Conservation (phyloP, 2,888 invertebrate genomes). For the Eretmocerus hayati region DNA sequence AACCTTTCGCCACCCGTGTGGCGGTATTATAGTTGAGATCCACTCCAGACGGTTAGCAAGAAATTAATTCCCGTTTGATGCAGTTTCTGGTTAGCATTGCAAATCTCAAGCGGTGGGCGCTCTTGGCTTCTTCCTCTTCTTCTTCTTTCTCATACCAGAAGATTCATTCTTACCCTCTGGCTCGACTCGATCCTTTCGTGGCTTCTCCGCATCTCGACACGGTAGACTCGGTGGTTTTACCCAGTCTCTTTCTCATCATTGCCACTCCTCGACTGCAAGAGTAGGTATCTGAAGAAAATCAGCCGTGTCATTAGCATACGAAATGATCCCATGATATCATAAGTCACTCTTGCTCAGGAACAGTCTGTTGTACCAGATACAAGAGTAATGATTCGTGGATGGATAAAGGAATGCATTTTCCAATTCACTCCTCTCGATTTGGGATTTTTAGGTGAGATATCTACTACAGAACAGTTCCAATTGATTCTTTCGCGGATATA, state of each 20-base stretch:
- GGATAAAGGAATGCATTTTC: too few relatives aligned
- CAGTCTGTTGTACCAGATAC: too few relatives aligned
- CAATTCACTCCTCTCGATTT: too few relatives aligned
- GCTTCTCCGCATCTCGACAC: background rate
- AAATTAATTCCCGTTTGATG: slow-evolving; percentile 45
- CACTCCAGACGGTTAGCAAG: slow-evolving; percentile 42
- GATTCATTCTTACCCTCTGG: background rate
- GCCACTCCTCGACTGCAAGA: too few relatives aligned
- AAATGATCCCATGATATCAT: too few relatives aligned
- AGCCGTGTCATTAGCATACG: too few relatives aligned
- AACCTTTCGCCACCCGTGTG: slow-evolving; percentile 30
- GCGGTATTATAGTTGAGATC: slow-evolving; percentile 24
- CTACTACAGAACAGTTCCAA: too few relatives aligned
- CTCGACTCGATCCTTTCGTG: background rate
- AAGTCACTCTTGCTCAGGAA: too few relatives aligned
- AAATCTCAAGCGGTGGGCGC: slow-evolving; percentile 35
- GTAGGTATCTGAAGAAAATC: too few relatives aligned
- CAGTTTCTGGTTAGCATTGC: slow-evolving; percentile 44
- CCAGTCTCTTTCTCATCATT: background rate
- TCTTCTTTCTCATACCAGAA: slow-evolving; percentile 20
- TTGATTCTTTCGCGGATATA: too few relatives aligned
- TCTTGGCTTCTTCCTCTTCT: slow-evolving; percentile 21
- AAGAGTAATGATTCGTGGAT: too few relatives aligned
- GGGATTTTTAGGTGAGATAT: too few relatives aligned
- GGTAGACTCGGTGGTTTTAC: background rate